Evolutionary conservation across 2,888 invertebrate genomes (phyloP), one percentile per base, ranked within the genome.

Genomic region (Morinoia aosen): DNA sequence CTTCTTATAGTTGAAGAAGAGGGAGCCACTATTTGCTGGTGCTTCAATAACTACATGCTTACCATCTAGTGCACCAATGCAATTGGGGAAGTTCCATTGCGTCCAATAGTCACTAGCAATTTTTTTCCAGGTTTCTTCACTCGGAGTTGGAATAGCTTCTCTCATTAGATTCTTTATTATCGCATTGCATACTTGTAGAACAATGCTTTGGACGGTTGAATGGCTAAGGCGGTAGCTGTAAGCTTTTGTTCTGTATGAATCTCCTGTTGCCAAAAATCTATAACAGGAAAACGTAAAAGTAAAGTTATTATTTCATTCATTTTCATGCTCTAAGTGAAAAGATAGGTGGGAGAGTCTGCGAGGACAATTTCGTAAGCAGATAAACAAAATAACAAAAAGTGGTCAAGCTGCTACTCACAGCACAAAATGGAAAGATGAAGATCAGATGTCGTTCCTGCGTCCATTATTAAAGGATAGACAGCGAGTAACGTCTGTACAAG

Each of bases 1-100:
- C 91, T 96, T 96, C 64, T 95, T 95, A 95, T 96, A 95, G 95
- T 64, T 96, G 76, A 96, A 95, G 88, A 95, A 91, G 57, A 95
- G 95, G 64, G 96, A 96, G 7, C 96, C 96, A 95, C 96, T 95
- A 91, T 96, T 96, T 96, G 88, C 58, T 48, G 95, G 95, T 91
- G 95, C 48, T 48, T 48, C 48, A 48, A 48, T 48, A 48, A 48
- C 48, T 48, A 48, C 48, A 48, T 48, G 48, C 48, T 48, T 48
- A 48, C 48, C 48, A 48, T 48, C 48, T 48, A 48, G 48, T 48
- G 48, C 48, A 48, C 48, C 48, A 48, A 5, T 48, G 48, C 48
- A 48, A 48, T 48, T 48, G 48, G 48, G 48, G 48, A 48, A 48
- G 48, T 48, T 48, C 48, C 48, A 48, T 48, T 48, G 48, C 48